Evolutionary conservation across 1,140 invertebrate genomes (phyloP).

Genomic region (Drosophila bocqueti): DNA sequence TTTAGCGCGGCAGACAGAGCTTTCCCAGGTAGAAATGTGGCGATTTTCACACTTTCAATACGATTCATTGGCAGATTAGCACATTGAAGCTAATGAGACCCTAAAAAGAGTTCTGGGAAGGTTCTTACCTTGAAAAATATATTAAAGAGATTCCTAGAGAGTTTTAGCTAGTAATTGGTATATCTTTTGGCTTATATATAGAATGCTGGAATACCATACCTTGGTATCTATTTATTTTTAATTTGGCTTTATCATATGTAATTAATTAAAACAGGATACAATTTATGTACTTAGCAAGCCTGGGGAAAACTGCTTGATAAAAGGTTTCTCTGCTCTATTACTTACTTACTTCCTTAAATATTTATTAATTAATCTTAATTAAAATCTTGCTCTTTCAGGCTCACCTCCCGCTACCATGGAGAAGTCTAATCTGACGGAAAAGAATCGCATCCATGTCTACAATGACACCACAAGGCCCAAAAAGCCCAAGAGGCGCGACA

Average conservation of each 20-base stretch:
- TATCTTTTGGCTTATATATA: neutral
- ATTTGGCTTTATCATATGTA: neutral
- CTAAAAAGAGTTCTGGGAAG: neutral
- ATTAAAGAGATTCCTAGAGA: neutral
- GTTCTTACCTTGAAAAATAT: too few relatives aligned
- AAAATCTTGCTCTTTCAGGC: neutral
- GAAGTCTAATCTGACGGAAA: slow-evolving; percentile 68
- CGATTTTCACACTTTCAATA: slow-evolving; percentile 9
- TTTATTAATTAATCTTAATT: neutral
- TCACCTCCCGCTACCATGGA: slow-evolving; percentile 41
- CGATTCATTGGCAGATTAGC: slow-evolving; percentile 5
- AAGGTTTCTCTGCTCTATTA: too few relatives aligned
- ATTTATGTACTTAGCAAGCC: neutral
- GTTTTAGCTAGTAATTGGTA: neutral
- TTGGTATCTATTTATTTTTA: neutral
- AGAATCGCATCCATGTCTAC: slow-evolving; percentile 69
- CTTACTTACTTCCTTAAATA: too few relatives aligned
- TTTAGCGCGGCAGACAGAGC: neutral
- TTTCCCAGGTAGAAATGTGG: slow-evolving; percentile 2
- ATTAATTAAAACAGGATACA: neutral
- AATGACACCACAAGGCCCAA: slow-evolving; percentile 76
- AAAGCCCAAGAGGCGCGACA: slow-evolving; percentile 76
- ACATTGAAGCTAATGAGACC: neutral
- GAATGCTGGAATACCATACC: neutral
- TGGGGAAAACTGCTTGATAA: neutral